Percentiles rank a stretch among this genome's conserved stretches.
phyloP scores from a whole-genome alignment of 2,113 vertebrate genomes.

The Cariama cristata region DNA sequence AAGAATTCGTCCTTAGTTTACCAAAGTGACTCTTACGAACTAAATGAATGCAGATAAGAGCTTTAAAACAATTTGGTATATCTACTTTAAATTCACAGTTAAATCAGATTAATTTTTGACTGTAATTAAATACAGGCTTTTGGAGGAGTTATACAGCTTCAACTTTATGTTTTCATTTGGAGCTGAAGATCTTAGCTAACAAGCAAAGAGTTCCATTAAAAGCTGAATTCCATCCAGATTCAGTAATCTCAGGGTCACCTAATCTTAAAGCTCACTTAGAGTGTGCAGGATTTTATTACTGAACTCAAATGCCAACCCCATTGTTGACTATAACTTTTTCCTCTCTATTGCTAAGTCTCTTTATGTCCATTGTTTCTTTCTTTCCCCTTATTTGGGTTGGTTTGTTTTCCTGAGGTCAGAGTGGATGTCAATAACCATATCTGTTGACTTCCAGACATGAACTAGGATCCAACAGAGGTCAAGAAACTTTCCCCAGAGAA shows the following conservation, averaged over 20 bases:
- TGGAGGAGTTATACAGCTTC: neutral
- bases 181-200: neutral
- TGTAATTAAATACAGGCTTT: neutral
- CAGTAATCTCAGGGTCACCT: neutral
- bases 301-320: neutral
- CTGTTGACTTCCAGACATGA: conserved; percentile 36
- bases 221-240: neutral
- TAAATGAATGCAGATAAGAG: neutral
- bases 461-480: conserved; percentile 2
- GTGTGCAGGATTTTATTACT: neutral
- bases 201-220: neutral
- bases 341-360: neutral
- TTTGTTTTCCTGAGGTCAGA: conserved; percentile 44
- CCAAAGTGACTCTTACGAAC: neutral
- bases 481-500: conserved; percentile 42
- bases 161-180: neutral
- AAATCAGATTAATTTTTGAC: neutral
- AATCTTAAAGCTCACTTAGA: neutral
- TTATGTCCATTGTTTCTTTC: conserved; percentile 30
- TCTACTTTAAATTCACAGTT: neutral
- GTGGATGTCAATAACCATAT: conserved; percentile 45
- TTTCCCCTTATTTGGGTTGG: conserved; percentile 2
- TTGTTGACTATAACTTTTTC: conserved; percentile 18
- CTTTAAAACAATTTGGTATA: neutral
- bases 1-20: neutral